Conservation (phyloP, 1,140 invertebrate genomes). For the Sinonovacula constricta region DNA sequence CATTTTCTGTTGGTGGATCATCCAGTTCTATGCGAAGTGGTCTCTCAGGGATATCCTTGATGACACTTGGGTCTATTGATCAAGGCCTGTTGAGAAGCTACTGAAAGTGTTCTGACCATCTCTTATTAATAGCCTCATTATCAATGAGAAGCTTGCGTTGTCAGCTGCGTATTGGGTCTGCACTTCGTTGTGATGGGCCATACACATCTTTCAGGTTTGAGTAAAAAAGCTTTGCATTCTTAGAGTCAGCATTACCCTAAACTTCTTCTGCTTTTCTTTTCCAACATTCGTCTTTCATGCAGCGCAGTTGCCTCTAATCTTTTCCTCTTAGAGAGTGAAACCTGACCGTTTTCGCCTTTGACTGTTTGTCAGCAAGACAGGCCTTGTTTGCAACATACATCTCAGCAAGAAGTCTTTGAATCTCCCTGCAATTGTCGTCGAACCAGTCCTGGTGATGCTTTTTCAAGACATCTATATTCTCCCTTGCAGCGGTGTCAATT, state of each 20-base stretch:
- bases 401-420: background rate
- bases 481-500: slow-evolving; percentile 9
- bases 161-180: background rate
- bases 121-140: background rate
- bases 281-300: background rate
- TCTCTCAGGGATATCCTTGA: background rate
- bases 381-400: background rate
- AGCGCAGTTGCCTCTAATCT: background rate
- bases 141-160: background rate
- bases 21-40: background rate
- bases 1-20: background rate
- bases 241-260: no score
- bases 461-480: slow-evolving; percentile 19
- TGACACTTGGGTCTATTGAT: background rate
- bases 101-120: background rate
- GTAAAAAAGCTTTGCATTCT: no score
- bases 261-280: no score
- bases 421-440: background rate
- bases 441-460: slow-evolving; percentile 15
- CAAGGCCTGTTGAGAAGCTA: background rate
- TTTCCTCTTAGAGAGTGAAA: slow-evolving; percentile 3
- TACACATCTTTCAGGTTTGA: no score
- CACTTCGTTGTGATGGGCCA: no score
- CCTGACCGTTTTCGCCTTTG: slow-evolving; percentile 10
- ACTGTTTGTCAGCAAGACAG: slow-evolving; percentile 1